Evolutionary conservation across 1,140 invertebrate species (phyloP).

Genomic region (Phenacoccus solenopsis): DNA sequence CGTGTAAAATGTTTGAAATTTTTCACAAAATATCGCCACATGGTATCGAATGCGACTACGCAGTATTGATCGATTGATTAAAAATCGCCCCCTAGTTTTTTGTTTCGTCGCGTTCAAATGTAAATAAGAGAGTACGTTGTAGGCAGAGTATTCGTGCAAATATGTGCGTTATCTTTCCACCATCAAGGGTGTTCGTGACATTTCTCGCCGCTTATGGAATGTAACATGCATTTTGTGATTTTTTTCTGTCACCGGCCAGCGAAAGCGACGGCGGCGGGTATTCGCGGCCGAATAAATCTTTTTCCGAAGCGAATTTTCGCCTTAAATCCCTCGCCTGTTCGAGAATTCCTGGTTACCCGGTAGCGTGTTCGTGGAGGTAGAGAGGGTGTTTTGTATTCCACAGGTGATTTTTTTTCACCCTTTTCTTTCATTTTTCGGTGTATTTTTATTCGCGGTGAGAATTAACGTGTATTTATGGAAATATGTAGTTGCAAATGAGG

Average conservation of each 20-base stretch:
- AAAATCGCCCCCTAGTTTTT: not conserved
- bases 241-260: not conserved
- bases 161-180: not conserved
- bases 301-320: not conserved
- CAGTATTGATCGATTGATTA: not conserved
- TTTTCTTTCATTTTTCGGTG: not conserved
- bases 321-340: too few relatives aligned
- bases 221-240: conserved; percentile 2
- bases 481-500: too few relatives aligned
- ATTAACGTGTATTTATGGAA: too few relatives aligned
- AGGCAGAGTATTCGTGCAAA: not conserved
- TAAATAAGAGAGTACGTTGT: not conserved
- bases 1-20: not conserved
- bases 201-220: not conserved
- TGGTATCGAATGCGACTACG: not conserved
- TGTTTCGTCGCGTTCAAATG: not conserved
- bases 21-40: not conserved
- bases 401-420: not conserved
- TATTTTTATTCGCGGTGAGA: too few relatives aligned
- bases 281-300: not conserved
- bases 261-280: not conserved
- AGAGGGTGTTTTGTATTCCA: not conserved
- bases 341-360: not conserved
- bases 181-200: not conserved
- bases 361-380: not conserved